Base-by-base conservation (phyloP, 2,113 vertebrate genomes). In the Malurus cyaneus region DNA sequence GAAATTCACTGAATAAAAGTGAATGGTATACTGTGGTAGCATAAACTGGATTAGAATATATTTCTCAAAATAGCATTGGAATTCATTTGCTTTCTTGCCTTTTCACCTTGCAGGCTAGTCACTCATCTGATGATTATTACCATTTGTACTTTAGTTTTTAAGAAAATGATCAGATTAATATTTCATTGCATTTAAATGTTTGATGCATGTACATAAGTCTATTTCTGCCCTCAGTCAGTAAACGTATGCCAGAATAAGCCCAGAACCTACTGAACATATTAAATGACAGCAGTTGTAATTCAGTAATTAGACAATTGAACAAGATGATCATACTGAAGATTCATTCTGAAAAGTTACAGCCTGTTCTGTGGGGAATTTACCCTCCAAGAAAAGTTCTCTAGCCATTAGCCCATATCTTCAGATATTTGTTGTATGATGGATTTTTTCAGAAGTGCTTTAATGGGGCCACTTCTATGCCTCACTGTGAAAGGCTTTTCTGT, bases 21-120 rank as follows among this genome's bases (percentile, higher is more conserved):
- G 50, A 53, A 11, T 57, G 6, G 6, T 62, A 29, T 39, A 50
- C 16, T 1, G 0, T 28, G 13, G 11, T 15, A 54, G 5, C 20
- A 39, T 26, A 24, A 81, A 57, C 29, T 0, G 2, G 16, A 24
- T 21, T 46, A 52, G 8, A 60, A 17, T 36, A 24, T 15, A 4
- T 62, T 85, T 78, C 46, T 88, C 77, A 71, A 57, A 2, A 7
- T 1, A 82, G 14, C 17, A 7, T 62, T 62, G 92, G 59, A 77
- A 88, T 88, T 21, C 73, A 34, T 69, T 12, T 70, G 4, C 29
- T 80, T 81, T 46, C 26, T 61, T 44, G 9, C 49, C 46, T 81
- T 89, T 88, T 74, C 34, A 64, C 21, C 16, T 60, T 78, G 18
- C 47, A 88, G 39, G 3, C 32, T 67, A 47, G 31, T 53, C 23